These are phyloP conservation scores for Limenitis camilla DNA, from an alignment of 2,888 invertebrate genomes.

Conservation along the genomic window DNA sequence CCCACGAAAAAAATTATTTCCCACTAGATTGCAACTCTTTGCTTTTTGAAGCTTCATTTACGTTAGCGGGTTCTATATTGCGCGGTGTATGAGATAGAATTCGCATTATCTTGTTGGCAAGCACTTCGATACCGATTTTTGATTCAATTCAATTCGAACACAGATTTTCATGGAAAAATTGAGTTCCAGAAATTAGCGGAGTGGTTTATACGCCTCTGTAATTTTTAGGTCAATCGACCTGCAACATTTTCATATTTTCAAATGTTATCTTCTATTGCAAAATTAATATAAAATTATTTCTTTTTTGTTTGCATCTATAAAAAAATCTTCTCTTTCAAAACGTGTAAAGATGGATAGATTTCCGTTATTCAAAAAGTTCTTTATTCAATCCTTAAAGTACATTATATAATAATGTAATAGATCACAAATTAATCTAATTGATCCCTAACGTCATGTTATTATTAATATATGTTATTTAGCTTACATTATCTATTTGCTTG, in stretches of 20 bases:
- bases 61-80: conserved; percentile 58
- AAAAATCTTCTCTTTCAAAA: no score
- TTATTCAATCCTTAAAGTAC: no score
- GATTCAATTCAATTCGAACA: conserved; percentile 50
- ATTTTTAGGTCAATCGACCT: conserved; percentile 1
- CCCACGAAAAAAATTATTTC: conserved; percentile 67
- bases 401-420: no score
- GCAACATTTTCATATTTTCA: not conserved
- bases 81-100: conserved; percentile 56
- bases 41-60: conserved; percentile 65
- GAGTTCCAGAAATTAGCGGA: conserved; percentile 26
- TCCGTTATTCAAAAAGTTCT: no score
- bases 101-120: conserved; percentile 69
- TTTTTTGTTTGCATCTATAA: not conserved
- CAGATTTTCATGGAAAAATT: conserved; percentile 32
- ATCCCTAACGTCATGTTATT: no score
- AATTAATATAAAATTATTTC: not conserved
- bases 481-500: conserved; percentile 23
- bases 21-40: conserved; percentile 60
- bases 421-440: no score
- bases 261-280: not conserved
- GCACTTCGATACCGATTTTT: conserved; percentile 54
- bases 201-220: conserved; percentile 8
- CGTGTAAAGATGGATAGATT: no score
- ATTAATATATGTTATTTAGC: conserved; percentile 21